Evolutionary conservation across 35 echinoderm and acorn worm genomes (phyloP).

Genomic region (Heliocidaris tuberculata): DNA sequence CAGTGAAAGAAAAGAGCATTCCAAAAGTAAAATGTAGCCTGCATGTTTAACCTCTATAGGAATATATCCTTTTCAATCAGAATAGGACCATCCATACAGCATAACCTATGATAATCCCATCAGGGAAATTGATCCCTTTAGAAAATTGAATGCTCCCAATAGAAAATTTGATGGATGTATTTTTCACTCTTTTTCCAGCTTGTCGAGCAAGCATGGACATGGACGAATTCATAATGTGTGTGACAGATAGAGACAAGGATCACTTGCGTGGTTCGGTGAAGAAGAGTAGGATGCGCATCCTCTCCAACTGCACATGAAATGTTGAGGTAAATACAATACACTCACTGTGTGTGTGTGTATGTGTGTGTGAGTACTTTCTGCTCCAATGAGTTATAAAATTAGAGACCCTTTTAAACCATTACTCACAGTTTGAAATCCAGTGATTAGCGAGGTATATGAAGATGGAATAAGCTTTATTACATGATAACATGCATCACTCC

Average conservation of each 20-base stretch:
- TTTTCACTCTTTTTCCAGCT: neutral
- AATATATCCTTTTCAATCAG: no score
- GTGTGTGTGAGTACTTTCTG: neutral
- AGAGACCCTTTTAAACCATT: neutral
- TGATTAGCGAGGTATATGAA: neutral
- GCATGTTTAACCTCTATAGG: no score
- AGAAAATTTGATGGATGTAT: neutral
- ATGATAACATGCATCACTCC: neutral
- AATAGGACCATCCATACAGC: neutral
- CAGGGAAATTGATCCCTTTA: neutral
- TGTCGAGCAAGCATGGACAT: neutral
- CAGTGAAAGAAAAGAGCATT: no score
- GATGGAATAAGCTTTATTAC: neutral
- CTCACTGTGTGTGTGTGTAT: neutral
- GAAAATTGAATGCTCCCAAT: neutral
- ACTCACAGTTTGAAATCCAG: neutral
- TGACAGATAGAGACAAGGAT: slow-evolving; percentile 11
- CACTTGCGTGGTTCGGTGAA: neutral
- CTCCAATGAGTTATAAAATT: neutral
- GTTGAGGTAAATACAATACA: neutral
- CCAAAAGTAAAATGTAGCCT: no score
- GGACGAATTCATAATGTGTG: neutral
- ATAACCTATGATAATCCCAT: neutral
- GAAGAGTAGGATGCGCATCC: neutral
- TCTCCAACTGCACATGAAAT: slow-evolving; percentile 4